phyloP scores from a whole-genome alignment of 2,113 vertebrate species.

The Hyperoodon ampullatus region DNA sequence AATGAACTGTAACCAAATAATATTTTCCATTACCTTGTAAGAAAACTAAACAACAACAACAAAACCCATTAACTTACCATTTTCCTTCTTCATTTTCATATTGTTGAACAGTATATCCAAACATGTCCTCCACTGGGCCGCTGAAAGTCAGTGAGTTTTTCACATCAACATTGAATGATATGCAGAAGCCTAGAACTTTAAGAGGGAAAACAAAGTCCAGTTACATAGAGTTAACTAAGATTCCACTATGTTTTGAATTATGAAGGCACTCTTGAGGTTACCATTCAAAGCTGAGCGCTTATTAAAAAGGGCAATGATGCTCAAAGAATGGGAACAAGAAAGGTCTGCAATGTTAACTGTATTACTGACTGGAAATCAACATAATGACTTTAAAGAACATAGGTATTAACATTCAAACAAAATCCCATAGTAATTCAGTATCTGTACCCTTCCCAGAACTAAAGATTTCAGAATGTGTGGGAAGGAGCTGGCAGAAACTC shows the following conservation, averaged over 20 bases:
- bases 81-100: constrained; percentile 98
- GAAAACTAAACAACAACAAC: not conserved
- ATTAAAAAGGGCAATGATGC: not conserved
- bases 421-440: not conserved
- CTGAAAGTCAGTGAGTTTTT: constrained; percentile 94
- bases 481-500: not conserved
- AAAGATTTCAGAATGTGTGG: not conserved
- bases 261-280: not conserved
- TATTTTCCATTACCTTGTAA: not conserved
- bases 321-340: not conserved
- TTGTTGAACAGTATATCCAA: constrained; percentile 97
- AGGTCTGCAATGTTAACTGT: not conserved
- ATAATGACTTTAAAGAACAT: not conserved
- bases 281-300: not conserved
- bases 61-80: constrained; percentile 88
- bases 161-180: constrained; percentile 95
- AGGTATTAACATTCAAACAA: not conserved
- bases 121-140: constrained; percentile 96
- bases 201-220: constrained; percentile 29
- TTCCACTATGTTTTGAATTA: constrained; percentile 27
- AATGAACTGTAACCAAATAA: not conserved
- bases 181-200: constrained; percentile 86
- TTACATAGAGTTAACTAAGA: constrained; percentile 10
- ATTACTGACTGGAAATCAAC: not conserved
- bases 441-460: not conserved